Base-by-base conservation (phyloP, 2,888 invertebrate species). In the Leptopilina syphax region DNA sequence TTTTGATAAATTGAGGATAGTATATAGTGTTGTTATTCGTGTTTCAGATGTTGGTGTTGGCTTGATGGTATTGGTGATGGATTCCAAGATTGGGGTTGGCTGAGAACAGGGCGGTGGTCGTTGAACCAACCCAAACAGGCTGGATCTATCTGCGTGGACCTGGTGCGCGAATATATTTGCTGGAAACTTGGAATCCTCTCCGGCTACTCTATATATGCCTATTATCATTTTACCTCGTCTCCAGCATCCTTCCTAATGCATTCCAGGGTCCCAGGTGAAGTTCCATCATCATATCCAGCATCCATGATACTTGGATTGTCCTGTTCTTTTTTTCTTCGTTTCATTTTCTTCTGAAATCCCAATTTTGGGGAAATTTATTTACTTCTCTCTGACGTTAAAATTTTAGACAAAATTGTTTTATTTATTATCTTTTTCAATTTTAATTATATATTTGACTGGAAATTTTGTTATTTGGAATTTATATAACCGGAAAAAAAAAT, bases 41-140 rank as follows among this genome's bases (percentile, higher is more conserved):
- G 13, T 4, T 57, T 0, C 8, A 57, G 73, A 73, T 57, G 57
- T 41, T 34, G 73, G 73, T 73, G 57, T 73, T 57, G 76, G 65
- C n/a, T 57, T 50, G 34, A 27, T 65, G 12, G 65, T 77, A 47
- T 50, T 24, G 44, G 65, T 77, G 50, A 63, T 27, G 65, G 44
- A 65, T 77, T 47, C 67, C 84, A 82, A 86, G 86, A 86, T 88
- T 86, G 88, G 90, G 89, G 88, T 89, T 89, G 89, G 90, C 86
- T 87, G 89, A 90, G 89, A 90, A 87, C 86, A 91, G 91, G 91
- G 91, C 91, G 91, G 91, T 91, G 91, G 91, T 91, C 91, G 90
- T 91, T 91, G 91, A 91, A 91, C 91, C 88, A 87, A 82, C 84
- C 80, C 83, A 89, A 87, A 90, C 88, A 89, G 88, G 83, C 85